Conservation (phyloP, 1,140 invertebrate genomes). For the Drosophila carrolli region DNA sequence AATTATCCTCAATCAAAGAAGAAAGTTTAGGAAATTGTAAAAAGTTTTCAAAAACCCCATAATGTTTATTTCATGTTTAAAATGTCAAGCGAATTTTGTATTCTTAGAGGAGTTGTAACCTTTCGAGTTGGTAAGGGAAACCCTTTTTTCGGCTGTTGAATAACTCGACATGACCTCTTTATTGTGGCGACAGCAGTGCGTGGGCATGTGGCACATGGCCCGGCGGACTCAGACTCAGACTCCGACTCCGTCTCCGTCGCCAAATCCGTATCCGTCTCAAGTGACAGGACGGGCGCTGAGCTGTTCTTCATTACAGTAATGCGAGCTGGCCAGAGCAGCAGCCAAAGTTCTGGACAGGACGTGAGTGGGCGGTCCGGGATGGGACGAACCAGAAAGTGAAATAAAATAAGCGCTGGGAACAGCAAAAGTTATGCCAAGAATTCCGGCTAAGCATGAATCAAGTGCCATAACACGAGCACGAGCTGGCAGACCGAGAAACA, state of each 20-base stretch:
- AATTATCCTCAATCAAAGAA: too few species aligned
- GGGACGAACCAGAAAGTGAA: conserved; percentile 50
- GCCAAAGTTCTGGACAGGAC: conserved; percentile 31
- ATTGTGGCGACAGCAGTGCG: conserved; percentile 18
- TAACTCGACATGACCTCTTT: conserved; percentile 20
- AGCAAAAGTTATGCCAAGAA: conserved; percentile 73
- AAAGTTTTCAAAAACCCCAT: too few species aligned
- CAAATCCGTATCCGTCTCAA: conserved; percentile 36
- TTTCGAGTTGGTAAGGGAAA: neutral
- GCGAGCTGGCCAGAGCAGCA: conserved; percentile 27
- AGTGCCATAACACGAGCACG: conserved; percentile 54
- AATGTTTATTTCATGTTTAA: neutral
- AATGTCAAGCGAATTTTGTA: neutral
- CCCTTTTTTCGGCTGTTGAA: neutral
- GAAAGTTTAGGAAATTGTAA: too few species aligned
- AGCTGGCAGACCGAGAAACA: conserved; percentile 15
- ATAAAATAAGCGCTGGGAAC: conserved; percentile 66
- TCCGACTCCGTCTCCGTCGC: conserved; percentile 6
- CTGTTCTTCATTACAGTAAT: conserved; percentile 53
- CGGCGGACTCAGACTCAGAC: neutral
- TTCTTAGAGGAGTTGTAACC: neutral
- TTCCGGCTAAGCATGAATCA: conserved; percentile 72
- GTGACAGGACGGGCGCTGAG: conserved; percentile 42
- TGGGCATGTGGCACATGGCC: conserved; percentile 30
- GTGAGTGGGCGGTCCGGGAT: conserved; percentile 18